These are phyloP conservation scores for Epizoanthus rinbou DNA, from an alignment of 92 coral and sea anemone species.

Conservation along the genomic window DNA sequence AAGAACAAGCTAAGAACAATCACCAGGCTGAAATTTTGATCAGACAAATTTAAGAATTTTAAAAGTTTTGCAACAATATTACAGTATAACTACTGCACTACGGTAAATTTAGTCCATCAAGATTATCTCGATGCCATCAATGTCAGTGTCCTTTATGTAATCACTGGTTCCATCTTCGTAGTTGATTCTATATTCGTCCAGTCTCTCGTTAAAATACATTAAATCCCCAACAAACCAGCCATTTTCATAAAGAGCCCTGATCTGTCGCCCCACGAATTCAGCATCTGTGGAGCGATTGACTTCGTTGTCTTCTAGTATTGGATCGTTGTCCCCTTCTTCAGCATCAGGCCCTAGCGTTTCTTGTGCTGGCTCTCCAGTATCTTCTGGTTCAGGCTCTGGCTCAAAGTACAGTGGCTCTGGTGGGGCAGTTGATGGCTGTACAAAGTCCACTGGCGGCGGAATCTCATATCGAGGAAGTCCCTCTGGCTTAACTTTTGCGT, in stretches of 20 bases:
- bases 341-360: slow-evolving; percentile 14
- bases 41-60: no score
- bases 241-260: not conserved
- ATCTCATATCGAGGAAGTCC: slow-evolving; percentile 1
- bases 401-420: not conserved
- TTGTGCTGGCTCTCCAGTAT: slow-evolving; percentile 3
- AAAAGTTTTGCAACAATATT: no score
- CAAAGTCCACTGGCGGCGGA: slow-evolving; percentile 9
- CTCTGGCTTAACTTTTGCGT: slow-evolving; percentile 28
- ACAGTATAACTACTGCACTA: no score
- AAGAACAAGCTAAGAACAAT: no score
- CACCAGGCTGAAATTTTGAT: no score
- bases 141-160: no score
- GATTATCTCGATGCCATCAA: no score
- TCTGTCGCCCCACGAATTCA: slow-evolving; percentile 13
- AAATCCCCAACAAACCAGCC: slow-evolving; percentile 3
- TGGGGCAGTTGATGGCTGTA: slow-evolving; percentile 8
- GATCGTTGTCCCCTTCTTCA: slow-evolving; percentile 25
- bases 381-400: slow-evolving; percentile 23
- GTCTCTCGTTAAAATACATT: slow-evolving; percentile 4
- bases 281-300: slow-evolving; percentile 1
- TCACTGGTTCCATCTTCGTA: not conserved
- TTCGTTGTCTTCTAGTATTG: not conserved
- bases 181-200: slow-evolving; percentile 16
- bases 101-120: no score